These are phyloP conservation scores for Percina caprodes DNA, from an alignment of 2,113 vertebrate genomes.

Conservation along the genomic window DNA sequence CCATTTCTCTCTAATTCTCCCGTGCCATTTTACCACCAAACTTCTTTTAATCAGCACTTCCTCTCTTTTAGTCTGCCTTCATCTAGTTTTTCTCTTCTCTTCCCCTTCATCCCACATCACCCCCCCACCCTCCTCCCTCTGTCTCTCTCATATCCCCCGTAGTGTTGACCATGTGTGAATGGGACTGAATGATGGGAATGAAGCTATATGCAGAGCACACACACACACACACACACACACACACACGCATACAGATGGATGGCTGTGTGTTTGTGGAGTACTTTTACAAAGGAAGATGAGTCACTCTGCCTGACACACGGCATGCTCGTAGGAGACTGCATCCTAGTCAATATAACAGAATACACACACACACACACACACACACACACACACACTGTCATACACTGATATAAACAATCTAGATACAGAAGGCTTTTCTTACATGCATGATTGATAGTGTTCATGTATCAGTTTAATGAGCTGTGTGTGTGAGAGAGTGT, in stretches of 20 bases:
- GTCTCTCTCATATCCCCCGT: slow-evolving; percentile 50
- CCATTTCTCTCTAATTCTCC: slow-evolving; percentile 58
- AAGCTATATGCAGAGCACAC: slow-evolving; percentile 40
- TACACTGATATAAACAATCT: slow-evolving; percentile 33
- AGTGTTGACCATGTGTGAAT: slow-evolving; percentile 75
- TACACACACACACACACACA: slow-evolving; percentile 42
- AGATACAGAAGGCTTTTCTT: slow-evolving; percentile 41
- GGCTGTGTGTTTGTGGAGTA: slow-evolving; percentile 40
- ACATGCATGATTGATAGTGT: slow-evolving; percentile 65
- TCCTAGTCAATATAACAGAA: slow-evolving; percentile 65
- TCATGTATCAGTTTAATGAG: slow-evolving; percentile 71
- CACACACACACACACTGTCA: slow-evolving; percentile 36
- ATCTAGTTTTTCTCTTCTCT: slow-evolving; percentile 54
- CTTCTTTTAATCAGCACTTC: slow-evolving; percentile 63
- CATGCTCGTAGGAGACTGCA: slow-evolving; percentile 61
- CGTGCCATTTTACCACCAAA: slow-evolving; percentile 62
- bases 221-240: slow-evolving; percentile 22
- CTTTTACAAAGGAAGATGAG: slow-evolving; percentile 68
- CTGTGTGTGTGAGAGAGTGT: slow-evolving; percentile 20
- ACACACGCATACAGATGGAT: slow-evolving; percentile 7
- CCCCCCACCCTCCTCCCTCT: not conserved
- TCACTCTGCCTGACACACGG: slow-evolving; percentile 73
- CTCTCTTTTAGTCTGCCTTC: slow-evolving; percentile 63
- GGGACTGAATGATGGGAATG: slow-evolving; percentile 69
- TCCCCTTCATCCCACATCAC: slow-evolving; percentile 57